Percentiles rank a stretch among this genome's conserved stretches.
These are phyloP conservation scores for Thamnophis elegans DNA, from an alignment of 2,797 vertebrate genomes.

Conservation along the genomic window DNA sequence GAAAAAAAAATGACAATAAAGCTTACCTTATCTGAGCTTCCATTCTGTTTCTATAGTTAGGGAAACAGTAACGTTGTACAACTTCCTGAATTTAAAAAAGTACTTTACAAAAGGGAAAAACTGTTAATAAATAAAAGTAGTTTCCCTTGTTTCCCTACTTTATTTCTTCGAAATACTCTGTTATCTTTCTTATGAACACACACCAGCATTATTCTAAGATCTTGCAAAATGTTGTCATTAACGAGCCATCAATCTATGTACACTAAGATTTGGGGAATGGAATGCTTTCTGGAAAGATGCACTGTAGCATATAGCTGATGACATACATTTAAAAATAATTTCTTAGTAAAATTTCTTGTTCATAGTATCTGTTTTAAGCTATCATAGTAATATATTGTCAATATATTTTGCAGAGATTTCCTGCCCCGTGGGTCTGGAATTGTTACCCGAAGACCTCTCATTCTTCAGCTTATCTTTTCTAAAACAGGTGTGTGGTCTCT, in stretches of 20 bases:
- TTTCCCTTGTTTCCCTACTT: not conserved
- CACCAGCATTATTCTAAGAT: not conserved
- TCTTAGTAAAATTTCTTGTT: not conserved
- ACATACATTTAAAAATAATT: not conserved
- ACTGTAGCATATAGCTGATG: not conserved
- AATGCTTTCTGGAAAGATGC: not conserved
- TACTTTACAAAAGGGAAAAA: not conserved
- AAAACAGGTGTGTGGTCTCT: conserved; percentile 82
- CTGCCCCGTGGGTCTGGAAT: conserved; percentile 97
- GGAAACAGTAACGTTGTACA: not conserved
- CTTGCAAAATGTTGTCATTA: not conserved
- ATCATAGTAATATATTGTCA: conserved; percentile 38
- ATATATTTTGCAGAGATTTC: conserved; percentile 83
- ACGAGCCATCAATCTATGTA: not conserved
- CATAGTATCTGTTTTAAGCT: not conserved
- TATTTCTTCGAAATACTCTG: not conserved
- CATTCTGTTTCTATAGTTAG: not conserved
- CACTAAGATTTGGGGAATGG: not conserved
- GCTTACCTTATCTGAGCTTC: not conserved
- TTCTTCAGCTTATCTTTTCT: conserved; percentile 95
- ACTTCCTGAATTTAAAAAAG: not conserved
- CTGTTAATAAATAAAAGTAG: not conserved
- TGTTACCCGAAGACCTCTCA: conserved; percentile 92
- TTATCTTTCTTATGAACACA: not conserved
- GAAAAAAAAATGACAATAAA: too few species aligned